Base-by-base conservation (phyloP, 2,113 vertebrate genomes). In the Cryptoleucopteryx plumbea region DNA sequence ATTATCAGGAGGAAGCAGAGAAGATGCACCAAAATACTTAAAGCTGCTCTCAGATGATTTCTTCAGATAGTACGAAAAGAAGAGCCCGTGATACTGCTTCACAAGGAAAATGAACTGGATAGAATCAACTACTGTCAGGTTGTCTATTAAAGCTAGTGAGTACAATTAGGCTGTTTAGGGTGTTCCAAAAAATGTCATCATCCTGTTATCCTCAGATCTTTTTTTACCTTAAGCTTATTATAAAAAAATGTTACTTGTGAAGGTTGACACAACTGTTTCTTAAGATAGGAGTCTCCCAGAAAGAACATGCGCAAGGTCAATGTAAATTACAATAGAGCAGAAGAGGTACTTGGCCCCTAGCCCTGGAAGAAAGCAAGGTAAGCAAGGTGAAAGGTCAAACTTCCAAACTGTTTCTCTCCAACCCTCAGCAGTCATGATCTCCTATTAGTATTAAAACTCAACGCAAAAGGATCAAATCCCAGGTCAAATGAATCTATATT, bases 231-330 rank as follows among this genome's bases (percentile, higher is more conserved):
- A 61, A 59, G 32, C 8, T 63, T 53, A 58, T 26, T 19, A 71
- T 25, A 22, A 67, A 53, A 65, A 70, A 55, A 32, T 3, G 27
- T 42, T 70, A 43, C 11, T 82, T 70, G 32, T 59, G 40, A 72
- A 78, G n/a, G 31, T 11, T 58, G 21, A 59, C 27, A 36, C 13
- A 45, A 40, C 22, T 47, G 27, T 40, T 78, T 48, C 17, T 58
- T 45, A 75, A 81, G 48, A 68, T 75, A 40, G 11, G 13, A 75
- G 21, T 58, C 27, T 67, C 32, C 20, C 25, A 67, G 47, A 50
- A 62, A 55, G 27, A 56, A 77, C 65, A 40, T 0, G 2, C 0
- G 0, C 36, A 45, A 67, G 9, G 16, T 6, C 32, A 27, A n/a
- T 13, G 18, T 42, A 72, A 56, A 31, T 34, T 20, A 56, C 36